phyloP scores from a whole-genome alignment of 2,113 vertebrate genomes.

The Gnathonemus echidnorhynchus region DNA sequence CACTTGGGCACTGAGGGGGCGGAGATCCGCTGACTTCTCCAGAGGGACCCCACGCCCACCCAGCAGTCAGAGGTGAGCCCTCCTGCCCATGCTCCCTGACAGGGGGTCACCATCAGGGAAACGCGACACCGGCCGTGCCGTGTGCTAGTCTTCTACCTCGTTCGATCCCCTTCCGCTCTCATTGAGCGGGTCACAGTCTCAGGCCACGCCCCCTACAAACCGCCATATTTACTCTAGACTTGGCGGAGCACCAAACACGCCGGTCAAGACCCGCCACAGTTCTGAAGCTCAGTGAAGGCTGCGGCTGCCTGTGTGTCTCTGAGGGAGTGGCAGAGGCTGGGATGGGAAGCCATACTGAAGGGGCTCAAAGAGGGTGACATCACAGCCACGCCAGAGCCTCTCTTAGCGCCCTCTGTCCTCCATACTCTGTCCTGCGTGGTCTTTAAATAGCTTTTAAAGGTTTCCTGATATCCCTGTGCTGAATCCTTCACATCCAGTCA shows the following conservation, averaged over 20 bases:
- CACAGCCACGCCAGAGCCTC: not conserved
- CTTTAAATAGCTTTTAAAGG: conserved; percentile 7
- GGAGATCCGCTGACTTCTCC: not conserved
- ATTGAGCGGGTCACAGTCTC: not conserved
- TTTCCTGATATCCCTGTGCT: not conserved
- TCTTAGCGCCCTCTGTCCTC: not conserved
- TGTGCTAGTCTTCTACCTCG: not conserved
- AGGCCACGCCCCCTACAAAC: not conserved
- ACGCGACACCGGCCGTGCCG: not conserved
- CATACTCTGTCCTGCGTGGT: not conserved
- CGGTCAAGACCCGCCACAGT: not conserved
- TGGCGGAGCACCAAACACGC: not conserved
- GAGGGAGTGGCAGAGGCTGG: not conserved
- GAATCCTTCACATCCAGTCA: not conserved
- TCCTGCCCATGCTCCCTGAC: not conserved
- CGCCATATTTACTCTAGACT: not conserved
- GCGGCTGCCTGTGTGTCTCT: not conserved
- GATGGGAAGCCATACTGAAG: not conserved
- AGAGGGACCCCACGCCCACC: not conserved
- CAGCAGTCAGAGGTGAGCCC: not conserved
- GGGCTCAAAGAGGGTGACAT: not conserved
- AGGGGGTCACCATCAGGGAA: not conserved
- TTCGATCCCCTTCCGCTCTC: not conserved
- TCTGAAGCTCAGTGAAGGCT: not conserved
- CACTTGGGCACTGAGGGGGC: not conserved